Evolutionary conservation across 2,797 vertebrate species (phyloP), one percentile per base, ranked within the genome.

Genomic region (Okamejei kenojei): DNA sequence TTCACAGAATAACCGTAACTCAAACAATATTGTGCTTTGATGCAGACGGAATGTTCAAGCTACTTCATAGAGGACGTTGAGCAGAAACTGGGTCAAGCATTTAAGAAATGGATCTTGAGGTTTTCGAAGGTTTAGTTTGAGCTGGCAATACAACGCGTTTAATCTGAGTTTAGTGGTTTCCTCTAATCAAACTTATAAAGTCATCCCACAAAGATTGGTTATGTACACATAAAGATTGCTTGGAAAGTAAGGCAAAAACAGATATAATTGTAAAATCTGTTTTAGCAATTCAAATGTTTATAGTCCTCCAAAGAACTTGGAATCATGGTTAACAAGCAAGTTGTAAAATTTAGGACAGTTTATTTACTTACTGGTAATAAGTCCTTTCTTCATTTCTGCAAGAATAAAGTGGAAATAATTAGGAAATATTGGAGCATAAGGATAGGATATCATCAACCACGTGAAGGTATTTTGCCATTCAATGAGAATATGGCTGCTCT

Each of bases 331-430:
- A 84, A 45, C 38, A 0, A n/a, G 90, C 38, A 38, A 17, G 7
- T 17, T 73, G 35, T 54, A 92, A 54, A 92, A 76, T 76, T 45
- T 23, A 73, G 54, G 1, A 13, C 11, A 32, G 19, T 38, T 21
- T 74, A 94, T 93, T 90, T 95, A 98, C 98, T 98, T 97, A 99
- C 99, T 98, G 95, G 98, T 99, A 94, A 97, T 95, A 95, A 98
- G 96, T 94, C 98, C 98, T 95, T 95, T 97, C 94, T 97, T 97
- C 93, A 98, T 96, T 95, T 97, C 98, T 99, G 96, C 95, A 95
- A 94, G 94, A 94, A 93, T 95, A 94, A 94, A 93, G 95, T 93
- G 95, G 94, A 95, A 65, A 63, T n/a, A 65, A 88, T 88, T 74
- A 90, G n/a, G 38, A 10, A 93, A 32, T 71, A 32, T 29, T 35